Base-by-base conservation (phyloP, 1,140 invertebrate species). In the Lepidostoma basale region DNA sequence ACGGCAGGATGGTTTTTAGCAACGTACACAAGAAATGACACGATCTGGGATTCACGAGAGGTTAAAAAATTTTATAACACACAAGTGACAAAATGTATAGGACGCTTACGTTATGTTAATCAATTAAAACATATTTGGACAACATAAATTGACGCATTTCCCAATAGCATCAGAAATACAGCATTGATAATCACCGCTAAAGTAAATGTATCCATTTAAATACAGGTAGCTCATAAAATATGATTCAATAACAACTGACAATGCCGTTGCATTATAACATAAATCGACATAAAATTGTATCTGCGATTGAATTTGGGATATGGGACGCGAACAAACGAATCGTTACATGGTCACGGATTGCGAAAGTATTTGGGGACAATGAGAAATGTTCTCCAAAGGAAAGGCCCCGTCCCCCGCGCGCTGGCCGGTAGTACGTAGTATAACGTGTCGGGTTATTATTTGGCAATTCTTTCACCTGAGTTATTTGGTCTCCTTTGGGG, bases 271-370 rank as follows among this genome's bases (percentile, higher is more conserved):
- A 23, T 23, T 12, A 23, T 23, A 23, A 14, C 26, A 54, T 30
- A 30, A 30, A 54, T 54, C 49, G 49, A 54, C 16, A 28, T 30
- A 30, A 30, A 54, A 28, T 28, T 20, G 49, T 16, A 54, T 30
- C 25, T 25, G 25, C 26, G 23, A 28, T 52, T 52, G 47, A 52
- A 52, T 26, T 52, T 28, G 25, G 47, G 47, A 52, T 54, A 33
- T 30, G 16, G 49, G 49, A 54, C 49, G 16, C 47, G 25, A 52
- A 52, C 47, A 52, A 52, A 52, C 47, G 47, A 52, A 52, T 52
- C 47, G 47, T 52, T 25, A 52, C 47, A 28, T 28, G 49, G 49
- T 54, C 49, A 54, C 49, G 26, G 14, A 6, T 28, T 54, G n/a
- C 47, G 26, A 28, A 54, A 54, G 45, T 26, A n/a, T 54, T 28